Evolutionary conservation across 30 jellyfish, hydroid and myxozoan species (phyloP).

Genomic region (Catostylus mosaicus): DNA sequence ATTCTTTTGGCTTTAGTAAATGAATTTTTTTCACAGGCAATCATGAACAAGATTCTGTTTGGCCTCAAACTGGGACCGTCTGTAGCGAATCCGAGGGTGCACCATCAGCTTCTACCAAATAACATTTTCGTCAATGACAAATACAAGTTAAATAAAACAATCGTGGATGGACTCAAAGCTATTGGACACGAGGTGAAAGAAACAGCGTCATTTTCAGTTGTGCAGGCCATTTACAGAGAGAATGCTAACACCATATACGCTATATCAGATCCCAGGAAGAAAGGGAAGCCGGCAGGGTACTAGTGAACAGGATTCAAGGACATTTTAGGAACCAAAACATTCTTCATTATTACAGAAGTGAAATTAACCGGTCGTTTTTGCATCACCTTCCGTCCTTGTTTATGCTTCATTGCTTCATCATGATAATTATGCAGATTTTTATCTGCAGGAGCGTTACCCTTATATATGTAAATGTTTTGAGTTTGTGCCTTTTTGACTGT

Average conservation of each 20-base stretch:
- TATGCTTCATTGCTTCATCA: too few relatives aligned
- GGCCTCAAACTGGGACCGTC: conserved; percentile 86
- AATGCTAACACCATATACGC: conserved; percentile 71
- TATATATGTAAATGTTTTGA: too few relatives aligned
- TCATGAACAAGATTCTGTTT: conserved; percentile 72
- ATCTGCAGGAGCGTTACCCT: too few relatives aligned
- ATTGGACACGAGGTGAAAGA: conserved; percentile 76
- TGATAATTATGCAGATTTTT: too few relatives aligned
- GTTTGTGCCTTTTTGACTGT: too few relatives aligned
- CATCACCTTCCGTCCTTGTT: too few relatives aligned
- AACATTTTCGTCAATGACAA: conserved; percentile 32
- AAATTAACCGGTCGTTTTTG: too few relatives aligned
- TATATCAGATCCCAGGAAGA: conserved; percentile 91
- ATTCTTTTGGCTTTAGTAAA: neutral
- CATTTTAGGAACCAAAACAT: neutral
- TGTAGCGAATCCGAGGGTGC: conserved; percentile 84
- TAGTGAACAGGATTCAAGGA: neutral
- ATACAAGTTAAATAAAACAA: conserved; percentile 23
- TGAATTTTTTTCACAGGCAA: conserved; percentile 55
- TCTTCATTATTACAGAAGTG: too few relatives aligned
- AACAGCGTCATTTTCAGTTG: conserved; percentile 51
- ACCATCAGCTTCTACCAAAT: conserved; percentile 97
- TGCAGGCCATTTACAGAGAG: conserved; percentile 82
- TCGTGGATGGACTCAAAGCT: conserved; percentile 67
- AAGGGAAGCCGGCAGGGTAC: conserved; percentile 87